phyloP scores from a whole-genome alignment of 2,888 invertebrate genomes.

The Globia sparganii region DNA sequence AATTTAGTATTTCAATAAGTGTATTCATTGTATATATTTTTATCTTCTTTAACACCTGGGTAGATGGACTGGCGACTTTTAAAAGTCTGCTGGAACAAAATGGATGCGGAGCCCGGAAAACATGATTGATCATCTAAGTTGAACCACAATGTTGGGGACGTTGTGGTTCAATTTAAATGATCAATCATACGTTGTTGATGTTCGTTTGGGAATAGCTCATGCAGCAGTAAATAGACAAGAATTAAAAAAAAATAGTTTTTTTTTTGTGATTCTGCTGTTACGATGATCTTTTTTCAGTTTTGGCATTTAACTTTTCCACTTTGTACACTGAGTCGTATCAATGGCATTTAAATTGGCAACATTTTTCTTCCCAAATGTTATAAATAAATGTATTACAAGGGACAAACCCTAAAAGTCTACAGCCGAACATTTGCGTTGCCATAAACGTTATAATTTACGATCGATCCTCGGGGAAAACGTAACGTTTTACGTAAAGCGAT shows the following conservation, averaged over 20 bases:
- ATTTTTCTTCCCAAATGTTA: neutral
- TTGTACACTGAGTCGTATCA: neutral
- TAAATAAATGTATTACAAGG: conserved; percentile 35
- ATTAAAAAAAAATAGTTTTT: neutral
- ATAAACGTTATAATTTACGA: conserved; percentile 51
- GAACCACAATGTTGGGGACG: no score
- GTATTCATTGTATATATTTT: no score
- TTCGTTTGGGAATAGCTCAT: neutral
- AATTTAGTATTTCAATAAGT: no score
- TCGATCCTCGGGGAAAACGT: conserved; percentile 17
- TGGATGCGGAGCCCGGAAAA: neutral
- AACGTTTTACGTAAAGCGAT: conserved; percentile 37
- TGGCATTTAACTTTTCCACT: no score
- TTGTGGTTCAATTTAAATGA: neutral
- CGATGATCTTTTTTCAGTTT: neutral
- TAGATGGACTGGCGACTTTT: neutral
- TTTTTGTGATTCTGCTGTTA: neutral
- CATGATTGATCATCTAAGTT: no score
- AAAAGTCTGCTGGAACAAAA: neutral
- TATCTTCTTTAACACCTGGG: neutral
- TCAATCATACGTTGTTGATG: no score
- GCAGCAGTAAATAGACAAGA: neutral
- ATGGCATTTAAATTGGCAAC: neutral
- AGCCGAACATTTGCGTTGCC: conserved; percentile 11
- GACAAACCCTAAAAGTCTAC: conserved; percentile 18